These are phyloP conservation scores for Malurus leucopterus DNA, from an alignment of 2,797 vertebrate species.

Conservation along the genomic window DNA sequence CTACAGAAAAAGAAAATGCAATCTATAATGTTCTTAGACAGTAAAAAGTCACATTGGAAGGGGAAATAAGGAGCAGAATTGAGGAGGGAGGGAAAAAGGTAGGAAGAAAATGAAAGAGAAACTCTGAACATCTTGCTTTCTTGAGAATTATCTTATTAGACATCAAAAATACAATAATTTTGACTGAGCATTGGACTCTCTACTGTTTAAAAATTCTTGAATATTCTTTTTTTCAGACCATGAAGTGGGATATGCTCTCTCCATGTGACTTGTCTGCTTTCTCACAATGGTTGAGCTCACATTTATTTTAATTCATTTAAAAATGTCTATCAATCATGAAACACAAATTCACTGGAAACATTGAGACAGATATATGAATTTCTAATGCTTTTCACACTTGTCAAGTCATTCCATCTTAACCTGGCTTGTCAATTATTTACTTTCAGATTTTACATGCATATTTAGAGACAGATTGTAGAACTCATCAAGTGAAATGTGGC, in stretches of 20 bases:
- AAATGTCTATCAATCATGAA: not conserved
- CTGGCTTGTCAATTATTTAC: not conserved
- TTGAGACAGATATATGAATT: not conserved
- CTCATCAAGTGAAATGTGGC: not conserved
- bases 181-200: not conserved
- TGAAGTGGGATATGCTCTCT: not conserved
- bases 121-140: not conserved
- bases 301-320: not conserved
- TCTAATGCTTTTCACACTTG: not conserved
- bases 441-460: not conserved
- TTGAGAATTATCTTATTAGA: not conserved
- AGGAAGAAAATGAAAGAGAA: not conserved
- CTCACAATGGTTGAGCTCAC: not conserved
- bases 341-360: not conserved
- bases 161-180: not conserved
- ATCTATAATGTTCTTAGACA: not conserved
- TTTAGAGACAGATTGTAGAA: slow-evolving; percentile 19
- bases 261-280: not conserved
- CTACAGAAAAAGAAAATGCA: not conserved
- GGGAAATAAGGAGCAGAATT: not conserved
- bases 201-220: not conserved
- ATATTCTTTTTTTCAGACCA: not conserved
- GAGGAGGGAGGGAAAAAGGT: not conserved
- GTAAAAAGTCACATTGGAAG: not conserved
- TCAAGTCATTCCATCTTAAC: not conserved